phyloP scores from a whole-genome alignment of 2,113 vertebrate species.

The Brachyistius frenatus region DNA sequence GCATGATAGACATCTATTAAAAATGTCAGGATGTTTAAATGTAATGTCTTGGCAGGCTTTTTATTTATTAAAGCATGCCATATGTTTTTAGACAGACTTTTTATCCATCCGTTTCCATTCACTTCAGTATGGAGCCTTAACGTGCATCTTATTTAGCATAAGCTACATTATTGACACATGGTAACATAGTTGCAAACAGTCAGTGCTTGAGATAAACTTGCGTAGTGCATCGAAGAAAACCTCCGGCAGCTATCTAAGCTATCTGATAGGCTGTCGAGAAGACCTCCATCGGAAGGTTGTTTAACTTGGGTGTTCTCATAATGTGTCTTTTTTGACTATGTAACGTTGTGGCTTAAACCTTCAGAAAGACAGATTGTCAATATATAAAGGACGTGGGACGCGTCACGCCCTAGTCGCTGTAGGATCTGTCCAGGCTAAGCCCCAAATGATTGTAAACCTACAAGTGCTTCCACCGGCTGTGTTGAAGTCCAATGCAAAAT shows the following conservation, averaged over 20 bases:
- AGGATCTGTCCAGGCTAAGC: constrained; percentile 1
- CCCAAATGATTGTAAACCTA: constrained; percentile 5
- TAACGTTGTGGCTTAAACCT: neutral
- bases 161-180: neutral
- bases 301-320: neutral
- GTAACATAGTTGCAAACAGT: neutral
- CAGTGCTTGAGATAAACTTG: neutral
- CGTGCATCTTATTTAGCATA: neutral
- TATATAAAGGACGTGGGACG: neutral
- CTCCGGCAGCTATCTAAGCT: neutral
- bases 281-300: neutral
- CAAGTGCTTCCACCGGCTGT: constrained; percentile 38
- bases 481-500: constrained; percentile 47
- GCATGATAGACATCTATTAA: too few relatives aligned
- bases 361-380: neutral
- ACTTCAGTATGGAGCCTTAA: neutral
- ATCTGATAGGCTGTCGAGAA: neutral
- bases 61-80: neutral
- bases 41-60: too few relatives aligned
- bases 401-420: neutral
- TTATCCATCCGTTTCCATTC: neutral
- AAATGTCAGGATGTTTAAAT: too few relatives aligned
- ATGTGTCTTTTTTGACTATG: neutral
- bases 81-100: neutral
- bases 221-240: neutral